Evolutionary conservation across 2,888 invertebrate species (phyloP).

Genomic region (Sturmia bella): DNA sequence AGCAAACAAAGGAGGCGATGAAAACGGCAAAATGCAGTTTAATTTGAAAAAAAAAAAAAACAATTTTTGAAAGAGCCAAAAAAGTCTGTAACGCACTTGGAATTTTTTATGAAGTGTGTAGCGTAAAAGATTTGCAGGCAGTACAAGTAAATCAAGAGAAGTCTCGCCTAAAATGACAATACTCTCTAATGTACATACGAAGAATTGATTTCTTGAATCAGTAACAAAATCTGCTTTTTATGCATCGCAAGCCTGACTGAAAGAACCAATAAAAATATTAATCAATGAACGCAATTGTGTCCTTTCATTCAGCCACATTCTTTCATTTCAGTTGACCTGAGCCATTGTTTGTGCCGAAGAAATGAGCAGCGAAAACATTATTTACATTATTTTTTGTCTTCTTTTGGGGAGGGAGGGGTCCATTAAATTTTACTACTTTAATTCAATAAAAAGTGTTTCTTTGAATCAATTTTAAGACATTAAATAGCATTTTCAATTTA

Average conservation of each 20-base stretch:
- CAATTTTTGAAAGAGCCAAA: too few relatives aligned
- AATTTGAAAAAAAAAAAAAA: too few relatives aligned
- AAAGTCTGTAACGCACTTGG: too few relatives aligned
- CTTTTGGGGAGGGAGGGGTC: background rate
- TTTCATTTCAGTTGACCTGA: background rate
- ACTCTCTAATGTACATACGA: too few relatives aligned
- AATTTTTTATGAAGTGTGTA: too few relatives aligned
- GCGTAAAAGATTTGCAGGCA: too few relatives aligned
- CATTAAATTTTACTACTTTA: background rate
- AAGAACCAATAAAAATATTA: constrained; percentile 31
- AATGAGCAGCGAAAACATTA: background rate
- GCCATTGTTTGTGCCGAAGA: background rate
- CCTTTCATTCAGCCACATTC: background rate
- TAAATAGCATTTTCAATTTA: background rate
- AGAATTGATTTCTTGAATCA: too few relatives aligned
- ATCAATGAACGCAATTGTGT: constrained; percentile 10
- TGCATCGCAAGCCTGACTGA: background rate
- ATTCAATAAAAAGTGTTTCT: background rate
- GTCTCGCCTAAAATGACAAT: too few relatives aligned
- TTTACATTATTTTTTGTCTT: background rate
- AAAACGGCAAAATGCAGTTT: too few relatives aligned
- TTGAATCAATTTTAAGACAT: background rate
- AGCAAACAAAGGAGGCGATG: too few relatives aligned
- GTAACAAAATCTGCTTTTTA: too few relatives aligned
- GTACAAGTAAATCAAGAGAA: too few relatives aligned